Evolutionary conservation across 2,113 vertebrate species (phyloP), one percentile per base, ranked within the genome.

Genomic region (Jaculus jaculus): DNA sequence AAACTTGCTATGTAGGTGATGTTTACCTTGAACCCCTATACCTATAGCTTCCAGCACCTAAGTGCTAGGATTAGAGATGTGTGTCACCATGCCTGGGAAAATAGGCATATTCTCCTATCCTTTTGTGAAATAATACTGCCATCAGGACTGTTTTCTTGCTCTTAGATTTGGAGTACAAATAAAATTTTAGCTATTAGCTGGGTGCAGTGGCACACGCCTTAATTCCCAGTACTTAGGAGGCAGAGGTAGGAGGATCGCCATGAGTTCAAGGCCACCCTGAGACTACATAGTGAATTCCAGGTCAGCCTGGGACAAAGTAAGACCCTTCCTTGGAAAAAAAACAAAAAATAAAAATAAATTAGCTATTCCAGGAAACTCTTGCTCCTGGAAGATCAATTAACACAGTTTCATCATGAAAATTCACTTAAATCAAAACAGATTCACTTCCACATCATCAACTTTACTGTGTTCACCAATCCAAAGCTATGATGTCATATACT

Each of bases 371-470:
- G 63, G n/a, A 90, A 74, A 65, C 71, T 69, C 11, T 87, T 93
- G 23, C 24, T 77, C 39, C 71, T 90, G 54, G 58, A 82, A 63
- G 47, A 75, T 11, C 69, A 89, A 32, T 28, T 65, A 84, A 68
- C 11, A 71, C 61, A 85, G 81, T 47, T 47, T 47, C 42, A 47
- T 47, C 42, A 47, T 47, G 42, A 47, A 47, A 8, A 47, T 84
- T n/a, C 65, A 13, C 47, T 65, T 73, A 30, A 80, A 60, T 87
- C n/a, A 60, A 68, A 2, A 85, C 37, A 80, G 37, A 54, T 66
- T 89, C 51, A 89, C 16, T 89, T 95, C 51, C 65, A 83, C 30
- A 90, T 87, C 3, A 60, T 90, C 39, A 86, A 71, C 42, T 26
- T 68, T 39, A 61, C 61, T 60, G 12, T 75, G 68, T 1, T 81